A percentile compares a stretch with the other conserved stretches of the same genome.
Conservation (phyloP, 2,888 invertebrate genomes). For the Hyposoter dolosus region DNA sequence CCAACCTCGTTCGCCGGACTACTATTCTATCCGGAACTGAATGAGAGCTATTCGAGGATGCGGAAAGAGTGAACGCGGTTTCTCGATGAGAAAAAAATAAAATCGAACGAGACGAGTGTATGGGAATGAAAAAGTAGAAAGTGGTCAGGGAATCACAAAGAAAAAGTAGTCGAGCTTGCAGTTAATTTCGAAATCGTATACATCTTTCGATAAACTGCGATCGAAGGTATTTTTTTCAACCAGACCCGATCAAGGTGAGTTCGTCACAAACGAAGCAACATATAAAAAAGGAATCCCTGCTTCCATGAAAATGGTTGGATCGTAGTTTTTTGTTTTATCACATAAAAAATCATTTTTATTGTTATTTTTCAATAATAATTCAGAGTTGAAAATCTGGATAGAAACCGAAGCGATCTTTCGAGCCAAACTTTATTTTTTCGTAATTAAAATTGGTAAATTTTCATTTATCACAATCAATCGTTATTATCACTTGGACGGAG, state of each 20-base stretch:
- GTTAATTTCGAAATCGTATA: slow-evolving; percentile 41
- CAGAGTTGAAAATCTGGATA: too few relatives aligned
- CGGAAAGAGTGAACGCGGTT: slow-evolving; percentile 43
- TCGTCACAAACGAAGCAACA: not conserved
- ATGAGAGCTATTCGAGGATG: slow-evolving; percentile 26
- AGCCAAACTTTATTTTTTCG: too few relatives aligned
- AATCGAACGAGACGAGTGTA: slow-evolving; percentile 23
- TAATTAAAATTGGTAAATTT: too few relatives aligned
- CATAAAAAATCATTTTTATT: too few relatives aligned
- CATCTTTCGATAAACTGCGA: slow-evolving; percentile 23
- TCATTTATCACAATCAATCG: too few relatives aligned
- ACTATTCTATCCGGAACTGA: slow-evolving; percentile 60
- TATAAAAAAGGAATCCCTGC: too few relatives aligned
- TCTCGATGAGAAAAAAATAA: slow-evolving; percentile 19
- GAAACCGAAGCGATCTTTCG: too few relatives aligned
- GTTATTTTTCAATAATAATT: too few relatives aligned
- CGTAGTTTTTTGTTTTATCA: too few relatives aligned
- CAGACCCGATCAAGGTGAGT: not conserved
- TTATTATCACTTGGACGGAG: too few relatives aligned
- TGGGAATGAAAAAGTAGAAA: slow-evolving; percentile 25
- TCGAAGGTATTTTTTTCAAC: not conserved
- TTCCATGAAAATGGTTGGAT: too few relatives aligned
- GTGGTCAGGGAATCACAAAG: slow-evolving; percentile 2
- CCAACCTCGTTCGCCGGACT: slow-evolving; percentile 45
- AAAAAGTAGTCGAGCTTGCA: slow-evolving; percentile 24